Evolutionary conservation across 1,140 invertebrate genomes (phyloP).

Genomic region (Hermetia illucens): DNA sequence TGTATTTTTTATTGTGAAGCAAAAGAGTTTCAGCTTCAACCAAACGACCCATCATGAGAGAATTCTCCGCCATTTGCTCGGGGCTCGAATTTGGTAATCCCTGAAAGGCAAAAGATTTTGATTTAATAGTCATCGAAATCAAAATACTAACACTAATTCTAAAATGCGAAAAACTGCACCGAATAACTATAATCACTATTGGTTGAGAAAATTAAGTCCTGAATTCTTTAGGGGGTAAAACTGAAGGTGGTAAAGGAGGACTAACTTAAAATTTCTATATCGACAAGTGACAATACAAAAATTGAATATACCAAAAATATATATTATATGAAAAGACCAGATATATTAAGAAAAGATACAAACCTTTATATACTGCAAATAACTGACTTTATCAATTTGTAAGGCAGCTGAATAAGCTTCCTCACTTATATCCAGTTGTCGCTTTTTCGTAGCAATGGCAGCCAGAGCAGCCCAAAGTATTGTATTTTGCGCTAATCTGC

Average conservation of each 20-base stretch:
- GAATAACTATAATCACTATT: too few species aligned
- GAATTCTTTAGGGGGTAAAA: too few species aligned
- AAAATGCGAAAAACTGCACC: too few species aligned
- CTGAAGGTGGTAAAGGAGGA: too few species aligned
- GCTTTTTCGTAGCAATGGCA: constrained; percentile 61
- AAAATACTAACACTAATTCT: too few species aligned
- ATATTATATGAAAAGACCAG: constrained; percentile 3
- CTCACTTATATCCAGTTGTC: constrained; percentile 70
- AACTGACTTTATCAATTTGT: constrained; percentile 79
- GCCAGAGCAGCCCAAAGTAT: constrained; percentile 78
- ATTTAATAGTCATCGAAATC: constrained; percentile 3
- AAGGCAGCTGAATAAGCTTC: constrained; percentile 82
- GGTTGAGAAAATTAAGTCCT: too few species aligned
- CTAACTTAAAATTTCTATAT: too few species aligned
- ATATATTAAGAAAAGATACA: neutral
- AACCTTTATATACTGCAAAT: constrained; percentile 68
- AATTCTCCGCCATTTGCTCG: constrained; percentile 63
- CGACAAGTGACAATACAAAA: too few species aligned
- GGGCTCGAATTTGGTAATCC: constrained; percentile 35
- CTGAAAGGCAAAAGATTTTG: constrained; percentile 20
- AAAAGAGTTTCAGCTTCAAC: constrained; percentile 71
- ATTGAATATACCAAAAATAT: constrained; percentile 5
- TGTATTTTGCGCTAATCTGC: constrained; percentile 42
- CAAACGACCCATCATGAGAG: constrained; percentile 61
- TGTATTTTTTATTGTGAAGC: constrained; percentile 58